Percentiles rank a stretch among this genome's conserved stretches.
Conservation (phyloP, 2,888 invertebrate species). For the Campoplex capitator region DNA sequence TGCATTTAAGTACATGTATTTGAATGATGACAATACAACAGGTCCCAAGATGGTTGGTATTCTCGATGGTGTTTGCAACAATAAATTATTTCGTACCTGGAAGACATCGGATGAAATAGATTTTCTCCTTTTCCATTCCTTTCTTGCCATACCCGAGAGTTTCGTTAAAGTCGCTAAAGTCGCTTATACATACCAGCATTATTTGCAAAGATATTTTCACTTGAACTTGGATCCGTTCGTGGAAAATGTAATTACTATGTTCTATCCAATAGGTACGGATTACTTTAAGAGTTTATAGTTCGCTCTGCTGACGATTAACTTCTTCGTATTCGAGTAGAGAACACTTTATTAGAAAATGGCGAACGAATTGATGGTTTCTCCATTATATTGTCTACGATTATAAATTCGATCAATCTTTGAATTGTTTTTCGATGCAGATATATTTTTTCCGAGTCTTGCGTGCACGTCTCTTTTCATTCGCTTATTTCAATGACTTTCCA, state of each 20-base stretch:
- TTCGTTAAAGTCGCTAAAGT: not conserved
- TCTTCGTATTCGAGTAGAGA: not conserved
- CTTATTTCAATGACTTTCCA: conserved; percentile 68
- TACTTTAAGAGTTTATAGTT: not conserved
- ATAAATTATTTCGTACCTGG: not conserved
- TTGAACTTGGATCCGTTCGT: not conserved
- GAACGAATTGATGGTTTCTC: not conserved
- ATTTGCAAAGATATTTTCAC: not conserved
- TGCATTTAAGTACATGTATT: not conserved
- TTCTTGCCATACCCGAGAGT: not conserved
- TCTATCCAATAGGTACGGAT: not conserved
- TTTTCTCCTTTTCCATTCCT: not conserved
- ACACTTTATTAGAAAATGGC: not conserved
- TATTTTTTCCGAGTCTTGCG: not conserved
- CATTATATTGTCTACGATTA: not conserved
- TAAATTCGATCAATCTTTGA: not conserved
- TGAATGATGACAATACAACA: not conserved
- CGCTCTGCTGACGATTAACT: not conserved
- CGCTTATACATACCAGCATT: no score
- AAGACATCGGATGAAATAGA: not conserved
- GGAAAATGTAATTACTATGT: not conserved
- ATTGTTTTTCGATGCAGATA: not conserved
- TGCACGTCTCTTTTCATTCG: conserved; percentile 66
- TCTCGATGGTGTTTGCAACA: not conserved
- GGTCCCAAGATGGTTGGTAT: not conserved